These are phyloP conservation scores for Hylia prasina DNA, from an alignment of 2,113 vertebrate species.

Conservation along the genomic window DNA sequence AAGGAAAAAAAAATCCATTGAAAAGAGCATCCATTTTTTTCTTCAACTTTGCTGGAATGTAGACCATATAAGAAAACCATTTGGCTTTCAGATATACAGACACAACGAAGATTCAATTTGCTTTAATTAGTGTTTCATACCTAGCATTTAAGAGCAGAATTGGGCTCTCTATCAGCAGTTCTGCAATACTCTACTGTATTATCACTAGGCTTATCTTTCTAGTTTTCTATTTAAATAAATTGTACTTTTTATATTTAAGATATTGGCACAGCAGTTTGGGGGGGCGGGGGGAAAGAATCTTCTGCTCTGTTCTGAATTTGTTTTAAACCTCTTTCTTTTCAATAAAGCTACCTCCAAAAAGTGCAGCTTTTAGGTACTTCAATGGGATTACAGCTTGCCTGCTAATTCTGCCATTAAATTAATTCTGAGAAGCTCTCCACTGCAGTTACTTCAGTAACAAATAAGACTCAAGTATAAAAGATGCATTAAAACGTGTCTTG, in stretches of 20 bases:
- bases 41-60: not conserved
- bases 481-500: constrained; percentile 43
- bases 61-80: not conserved
- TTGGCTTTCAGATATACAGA: not conserved
- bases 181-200: not conserved
- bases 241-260: not conserved
- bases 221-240: constrained; percentile 19
- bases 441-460: constrained; percentile 58
- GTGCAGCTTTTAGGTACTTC: constrained; percentile 5
- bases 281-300: too few relatives aligned
- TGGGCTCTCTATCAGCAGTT: not conserved
- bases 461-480: constrained; percentile 40
- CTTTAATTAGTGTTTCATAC: not conserved
- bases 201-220: not conserved
- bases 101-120: not conserved
- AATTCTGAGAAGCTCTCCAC: constrained; percentile 59
- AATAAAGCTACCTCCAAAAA: not conserved
- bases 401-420: constrained; percentile 61
- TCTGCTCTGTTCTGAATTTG: not conserved
- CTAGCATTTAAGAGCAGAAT: not conserved
- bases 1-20: not conserved
- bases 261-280: not conserved
- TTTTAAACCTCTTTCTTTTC: constrained; percentile 6
- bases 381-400: constrained; percentile 36
- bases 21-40: not conserved